phyloP scores from a whole-genome alignment of 2,797 vertebrate genomes.

The Gymnothorax reevesii region DNA sequence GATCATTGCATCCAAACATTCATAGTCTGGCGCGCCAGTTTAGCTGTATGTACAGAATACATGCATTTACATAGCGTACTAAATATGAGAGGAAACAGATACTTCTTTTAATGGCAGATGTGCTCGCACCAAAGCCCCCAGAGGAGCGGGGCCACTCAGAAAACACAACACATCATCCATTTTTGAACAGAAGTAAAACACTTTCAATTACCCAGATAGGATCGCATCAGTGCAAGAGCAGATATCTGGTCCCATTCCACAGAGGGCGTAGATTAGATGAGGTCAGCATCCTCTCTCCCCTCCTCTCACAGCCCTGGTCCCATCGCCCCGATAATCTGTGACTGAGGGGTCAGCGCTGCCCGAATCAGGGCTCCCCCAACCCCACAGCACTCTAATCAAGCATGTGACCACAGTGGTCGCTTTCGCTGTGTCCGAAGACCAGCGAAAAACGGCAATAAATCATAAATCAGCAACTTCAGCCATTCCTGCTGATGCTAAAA shows the following conservation, averaged over 20 bases:
- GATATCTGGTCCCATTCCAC: slow-evolving; percentile 42
- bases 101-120: slow-evolving; percentile 30
- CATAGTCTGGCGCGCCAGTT: background rate
- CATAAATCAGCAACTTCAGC: background rate
- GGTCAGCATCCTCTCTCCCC: slow-evolving; percentile 15
- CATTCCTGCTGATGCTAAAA: background rate
- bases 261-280: slow-evolving; percentile 26
- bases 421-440: background rate
- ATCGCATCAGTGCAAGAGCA: slow-evolving; percentile 19
- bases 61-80: background rate
- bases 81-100: slow-evolving; percentile 31
- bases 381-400: background rate
- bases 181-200: slow-evolving; percentile 45
- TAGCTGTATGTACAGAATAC: background rate
- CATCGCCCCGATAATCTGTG: slow-evolving; percentile 31
- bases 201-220: slow-evolving; percentile 44
- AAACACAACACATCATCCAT: slow-evolving; percentile 40
- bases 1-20: background rate
- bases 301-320: slow-evolving; percentile 12
- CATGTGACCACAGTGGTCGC: background rate
- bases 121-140: background rate
- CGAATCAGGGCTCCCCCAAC: background rate
- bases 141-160: background rate
- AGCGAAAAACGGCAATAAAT: background rate
- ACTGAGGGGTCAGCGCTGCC: background rate